Base-by-base conservation (phyloP, 2,888 invertebrate species). In the Stomorhina lunata region DNA sequence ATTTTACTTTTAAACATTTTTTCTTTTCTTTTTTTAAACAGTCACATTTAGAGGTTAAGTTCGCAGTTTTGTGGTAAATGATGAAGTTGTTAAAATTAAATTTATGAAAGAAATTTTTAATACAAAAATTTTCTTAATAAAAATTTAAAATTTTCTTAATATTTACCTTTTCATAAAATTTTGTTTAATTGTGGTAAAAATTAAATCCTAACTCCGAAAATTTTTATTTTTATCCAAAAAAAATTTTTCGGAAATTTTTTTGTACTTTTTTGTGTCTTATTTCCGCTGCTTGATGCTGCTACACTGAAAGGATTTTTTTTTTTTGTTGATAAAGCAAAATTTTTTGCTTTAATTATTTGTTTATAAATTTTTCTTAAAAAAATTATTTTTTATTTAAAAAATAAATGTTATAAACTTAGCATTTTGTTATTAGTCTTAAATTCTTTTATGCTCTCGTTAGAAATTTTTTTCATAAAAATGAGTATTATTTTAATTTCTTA, bases 261-360 rank as follows among this genome's bases (percentile, higher is more conserved):
- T 75, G 75, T 75, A 75, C 75, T 75, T 43, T n/a, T n/a, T 63
- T 63, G n/a, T 32, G 43, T 65, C 43, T 73, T 40, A 40, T 53
- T 48, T 22, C 32, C 22, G 10, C 6, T 0, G 29, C 37, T 63
- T 15, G 15, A 29, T 45, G 45, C 43, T 63, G 45, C 43, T 69
- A 43, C 43, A 17, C 61, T 29, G 53, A 53, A 43, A 78, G 22
- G 7, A 57, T 34, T 71, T 43, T 5, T 65, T 22, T 25, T 34
- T 71, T 43, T 5, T 65, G n/a, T 25, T n/a, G 32, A 12, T 50
- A 12, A 50, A 27, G 27, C 20, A 34, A 37, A 40, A 22, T 61
- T 20, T 3, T 61, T 61, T 65, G 12, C 17, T 15, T 65, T 25
- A 2, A 0, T 45, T 37, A 20, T 15, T n/a, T 57, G 55, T 45